phyloP scores from a whole-genome alignment of 2,797 vertebrate species.

The Sebastes steindachneri region DNA sequence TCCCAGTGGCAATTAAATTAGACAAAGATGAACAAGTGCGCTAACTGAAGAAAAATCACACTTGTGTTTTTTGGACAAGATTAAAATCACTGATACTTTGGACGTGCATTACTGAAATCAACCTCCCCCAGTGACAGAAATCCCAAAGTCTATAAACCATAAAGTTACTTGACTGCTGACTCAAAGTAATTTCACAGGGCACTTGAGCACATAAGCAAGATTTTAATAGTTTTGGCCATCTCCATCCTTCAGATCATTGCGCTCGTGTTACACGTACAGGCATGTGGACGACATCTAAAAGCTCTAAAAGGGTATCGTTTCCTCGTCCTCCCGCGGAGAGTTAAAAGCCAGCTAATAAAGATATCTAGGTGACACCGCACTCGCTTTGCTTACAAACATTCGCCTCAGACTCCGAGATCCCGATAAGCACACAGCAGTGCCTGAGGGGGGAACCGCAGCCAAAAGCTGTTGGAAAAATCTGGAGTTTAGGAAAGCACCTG shows the following conservation, averaged over 20 bases:
- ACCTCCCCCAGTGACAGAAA: neutral
- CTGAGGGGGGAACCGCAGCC: conserved; percentile 59
- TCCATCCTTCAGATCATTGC: neutral
- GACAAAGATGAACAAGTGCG: neutral
- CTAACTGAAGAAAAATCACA: neutral
- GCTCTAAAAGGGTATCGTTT: neutral
- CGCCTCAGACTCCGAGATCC: conserved; percentile 53
- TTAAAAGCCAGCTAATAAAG: conserved; percentile 31
- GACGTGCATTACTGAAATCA: neutral
- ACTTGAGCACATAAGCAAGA: conserved; percentile 1
- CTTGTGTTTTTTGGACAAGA: neutral
- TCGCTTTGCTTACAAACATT: conserved; percentile 73
- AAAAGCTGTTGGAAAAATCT: conserved; percentile 76
- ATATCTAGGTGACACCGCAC: conserved; percentile 43
- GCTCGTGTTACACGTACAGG: neutral
- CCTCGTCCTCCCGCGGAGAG: neutral
- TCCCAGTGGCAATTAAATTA: neutral
- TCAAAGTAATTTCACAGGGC: neutral
- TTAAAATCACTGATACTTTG: neutral
- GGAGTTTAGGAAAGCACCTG: conserved; percentile 85
- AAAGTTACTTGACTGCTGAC: neutral
- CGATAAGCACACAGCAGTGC: conserved; percentile 63
- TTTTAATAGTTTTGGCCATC: conserved; percentile 10
- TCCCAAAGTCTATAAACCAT: conserved; percentile 7
- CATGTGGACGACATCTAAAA: conserved; percentile 3